Base-by-base conservation (phyloP, 2,888 invertebrate species). In the Cantharis flavilabris region DNA sequence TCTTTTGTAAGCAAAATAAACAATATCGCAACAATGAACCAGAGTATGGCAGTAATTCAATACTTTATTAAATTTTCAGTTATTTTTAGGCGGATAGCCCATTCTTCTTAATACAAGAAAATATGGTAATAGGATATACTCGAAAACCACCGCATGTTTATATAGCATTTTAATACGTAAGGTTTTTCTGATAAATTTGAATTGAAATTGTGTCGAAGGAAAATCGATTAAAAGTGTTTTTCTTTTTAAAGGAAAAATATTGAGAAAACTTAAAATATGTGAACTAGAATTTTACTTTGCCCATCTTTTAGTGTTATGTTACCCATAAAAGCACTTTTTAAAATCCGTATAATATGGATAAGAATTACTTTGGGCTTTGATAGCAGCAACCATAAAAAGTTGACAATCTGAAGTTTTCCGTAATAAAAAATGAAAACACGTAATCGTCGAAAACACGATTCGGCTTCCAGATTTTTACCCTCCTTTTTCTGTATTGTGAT, bases 81-180 rank as follows among this genome's bases (percentile, higher is more conserved):
- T 49, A 49, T 49, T n/a, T 49, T 49, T 49, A 49, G 49, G 49
- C 49, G n/a, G 49, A 49, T 49, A 49, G n/a, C 49, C 49, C n/a
- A 49, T 49, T 49, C n/a, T 49, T 49, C 64, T 11, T 20, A 26
- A 26, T 26, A 20, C 64, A 16, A 18, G 64, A 64, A 64, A 20
- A 72, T 30, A 72, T 72, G 65, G 49, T 72, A 67, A 72, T 72
- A 33, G n/a, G 33, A 65, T 72, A 64, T 75, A 67, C 28, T 30
- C 28, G 23, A 16, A 13, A 67, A 67, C 13, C 65, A 3, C 30
- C 14, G 16, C 13, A 30, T 69, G 33, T 69, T 69, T 69, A 30
- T 28, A 16, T 26, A 69, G 30, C 16, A 30, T 69, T 14, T 69
- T 28, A 69, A 69, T 69, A 30, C 30, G 16, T 69, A 26, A 28